These are phyloP conservation scores for Lampris megalopsis DNA, from an alignment of 2,113 vertebrate species.

Conservation along the genomic window DNA sequence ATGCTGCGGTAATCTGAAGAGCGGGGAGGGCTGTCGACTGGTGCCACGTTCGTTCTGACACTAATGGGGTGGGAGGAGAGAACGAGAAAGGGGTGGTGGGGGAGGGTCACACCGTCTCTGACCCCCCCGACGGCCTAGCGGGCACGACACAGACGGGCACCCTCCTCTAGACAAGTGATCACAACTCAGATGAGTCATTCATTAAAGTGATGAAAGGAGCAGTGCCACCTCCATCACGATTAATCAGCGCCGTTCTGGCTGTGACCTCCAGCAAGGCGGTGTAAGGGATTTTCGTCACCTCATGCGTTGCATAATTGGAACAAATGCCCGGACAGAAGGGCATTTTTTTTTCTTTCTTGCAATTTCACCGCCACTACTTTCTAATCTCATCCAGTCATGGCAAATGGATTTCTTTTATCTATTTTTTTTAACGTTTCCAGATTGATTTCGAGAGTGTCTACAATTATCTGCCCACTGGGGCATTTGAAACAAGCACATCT, in stretches of 20 bases:
- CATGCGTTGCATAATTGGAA: not conserved
- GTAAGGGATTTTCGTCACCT: not conserved
- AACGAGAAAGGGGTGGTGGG: too few relatives aligned
- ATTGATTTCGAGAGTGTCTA: too few relatives aligned
- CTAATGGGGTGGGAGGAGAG: conserved; percentile 30
- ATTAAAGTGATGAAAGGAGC: not conserved
- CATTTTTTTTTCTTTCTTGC: not conserved
- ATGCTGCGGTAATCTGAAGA: conserved; percentile 75
- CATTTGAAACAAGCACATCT: too few relatives aligned
- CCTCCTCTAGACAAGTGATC: conserved; percentile 21
- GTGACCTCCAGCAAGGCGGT: not conserved
- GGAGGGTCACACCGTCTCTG: conserved; percentile 55
- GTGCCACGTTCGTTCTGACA: conserved; percentile 66
- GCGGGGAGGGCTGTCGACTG: conserved; percentile 58
- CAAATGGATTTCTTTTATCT: not conserved
- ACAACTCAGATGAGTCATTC: not conserved
- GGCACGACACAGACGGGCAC: conserved; percentile 39
- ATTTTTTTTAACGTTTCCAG: too few relatives aligned
- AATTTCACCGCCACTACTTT: not conserved
- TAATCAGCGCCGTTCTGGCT: not conserved
- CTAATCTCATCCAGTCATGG: not conserved
- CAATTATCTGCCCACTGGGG: too few relatives aligned
- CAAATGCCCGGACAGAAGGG: not conserved
- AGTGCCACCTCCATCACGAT: not conserved
- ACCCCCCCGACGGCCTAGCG: conserved; percentile 30